Percentiles rank a stretch among this genome's conserved stretches.
These are phyloP conservation scores for Sericinus montela DNA, from an alignment of 2,888 invertebrate species.

Conservation along the genomic window DNA sequence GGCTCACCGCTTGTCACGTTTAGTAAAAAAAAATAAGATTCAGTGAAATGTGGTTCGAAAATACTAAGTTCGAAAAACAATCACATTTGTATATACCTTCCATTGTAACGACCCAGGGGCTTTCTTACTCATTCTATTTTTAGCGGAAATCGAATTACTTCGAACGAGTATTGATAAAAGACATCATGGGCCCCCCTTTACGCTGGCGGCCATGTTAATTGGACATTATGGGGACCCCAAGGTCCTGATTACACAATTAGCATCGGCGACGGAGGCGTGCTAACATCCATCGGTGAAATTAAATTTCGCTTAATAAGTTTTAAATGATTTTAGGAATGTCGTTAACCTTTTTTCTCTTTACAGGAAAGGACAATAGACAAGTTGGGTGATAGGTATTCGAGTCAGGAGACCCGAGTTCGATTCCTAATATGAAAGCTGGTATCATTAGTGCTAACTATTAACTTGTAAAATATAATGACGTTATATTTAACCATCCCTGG, in stretches of 20 bases:
- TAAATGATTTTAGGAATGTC: neutral
- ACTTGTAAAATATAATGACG: no score
- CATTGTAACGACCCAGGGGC: neutral
- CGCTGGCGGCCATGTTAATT: conserved; percentile 7
- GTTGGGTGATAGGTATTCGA: no score
- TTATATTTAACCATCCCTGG: no score
- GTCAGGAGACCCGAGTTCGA: no score
- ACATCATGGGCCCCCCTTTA: conserved; percentile 7
- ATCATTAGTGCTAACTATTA: no score
- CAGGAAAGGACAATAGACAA: no score
- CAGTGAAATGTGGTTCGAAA: no score
- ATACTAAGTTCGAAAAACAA: no score
- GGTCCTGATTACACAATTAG: conserved; percentile 15
- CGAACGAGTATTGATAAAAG: conserved; percentile 16
- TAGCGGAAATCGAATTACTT: conserved; percentile 9
- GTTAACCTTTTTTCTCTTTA: neutral
- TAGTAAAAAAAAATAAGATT: no score
- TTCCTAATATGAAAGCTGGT: no score
- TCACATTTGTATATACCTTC: neutral
- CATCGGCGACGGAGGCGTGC: neutral
- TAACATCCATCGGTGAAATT: conserved; percentile 7
- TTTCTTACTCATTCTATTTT: neutral
- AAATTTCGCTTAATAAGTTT: conserved; percentile 10
- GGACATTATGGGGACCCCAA: conserved; percentile 15
- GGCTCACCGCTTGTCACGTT: no score